These are phyloP conservation scores for Ctena decussata DNA, from an alignment of 2,888 invertebrate genomes.

Conservation along the genomic window DNA sequence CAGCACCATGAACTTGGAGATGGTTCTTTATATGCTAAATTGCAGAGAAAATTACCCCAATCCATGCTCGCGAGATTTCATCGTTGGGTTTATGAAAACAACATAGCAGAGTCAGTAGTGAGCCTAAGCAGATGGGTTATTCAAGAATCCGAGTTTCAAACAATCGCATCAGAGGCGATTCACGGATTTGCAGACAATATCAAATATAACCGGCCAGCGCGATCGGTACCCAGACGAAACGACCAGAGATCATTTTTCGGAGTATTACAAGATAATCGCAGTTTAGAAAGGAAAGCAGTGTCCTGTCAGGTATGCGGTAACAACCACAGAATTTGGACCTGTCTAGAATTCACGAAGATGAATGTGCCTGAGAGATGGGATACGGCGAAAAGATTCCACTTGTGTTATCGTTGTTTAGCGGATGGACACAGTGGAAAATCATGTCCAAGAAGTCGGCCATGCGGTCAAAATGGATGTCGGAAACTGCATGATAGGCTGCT, in stretches of 20 bases:
- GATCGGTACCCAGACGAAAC: background rate
- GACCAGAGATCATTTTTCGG: background rate
- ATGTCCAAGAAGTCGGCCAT: no score
- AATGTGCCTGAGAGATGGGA: conserved; percentile 9
- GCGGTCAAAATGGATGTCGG: no score
- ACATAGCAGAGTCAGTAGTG: background rate
- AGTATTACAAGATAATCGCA: background rate
- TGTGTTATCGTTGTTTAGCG: conserved; percentile 36
- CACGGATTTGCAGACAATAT: no score
- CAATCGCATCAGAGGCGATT: no score
- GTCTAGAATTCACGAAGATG: conserved; percentile 2
- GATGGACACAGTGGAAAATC: no score
- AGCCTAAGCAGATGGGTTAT: background rate
- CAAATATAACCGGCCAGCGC: no score
- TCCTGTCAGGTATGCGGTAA: conserved; percentile 11
- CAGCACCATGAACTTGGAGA: no score
- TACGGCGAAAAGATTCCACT: no score
- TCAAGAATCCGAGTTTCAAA: no score
- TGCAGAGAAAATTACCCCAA: conserved; percentile 37
- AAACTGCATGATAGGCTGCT: conserved; percentile 38
- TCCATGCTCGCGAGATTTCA: no score
- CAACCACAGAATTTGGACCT: conserved; percentile 25
- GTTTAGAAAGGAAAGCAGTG: background rate
- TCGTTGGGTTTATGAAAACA: no score
- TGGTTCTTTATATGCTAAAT: no score